A percentile compares a stretch with the other conserved stretches of the same genome.
These are phyloP conservation scores for Neomicropteryx cornuta DNA, from an alignment of 1,140 invertebrate genomes.

Conservation along the genomic window DNA sequence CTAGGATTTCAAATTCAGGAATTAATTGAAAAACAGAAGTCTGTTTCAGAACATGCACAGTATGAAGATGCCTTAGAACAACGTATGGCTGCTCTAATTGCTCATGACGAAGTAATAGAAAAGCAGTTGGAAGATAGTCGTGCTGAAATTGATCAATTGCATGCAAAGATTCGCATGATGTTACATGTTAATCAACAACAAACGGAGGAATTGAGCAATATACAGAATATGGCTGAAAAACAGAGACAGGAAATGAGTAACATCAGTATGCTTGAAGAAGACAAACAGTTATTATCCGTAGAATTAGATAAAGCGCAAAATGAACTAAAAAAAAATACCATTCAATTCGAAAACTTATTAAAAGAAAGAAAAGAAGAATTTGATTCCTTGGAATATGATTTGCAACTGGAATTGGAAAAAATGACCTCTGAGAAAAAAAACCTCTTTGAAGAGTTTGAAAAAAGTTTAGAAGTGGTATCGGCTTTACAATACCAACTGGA, in stretches of 20 bases:
- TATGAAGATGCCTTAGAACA: constrained; percentile 43
- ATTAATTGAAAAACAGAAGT: constrained; percentile 39
- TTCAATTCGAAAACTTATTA: constrained; percentile 18
- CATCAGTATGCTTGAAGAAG: no score
- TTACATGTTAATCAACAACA: no score
- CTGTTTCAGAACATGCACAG: constrained; percentile 39
- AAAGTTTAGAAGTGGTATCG: no score
- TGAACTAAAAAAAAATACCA: constrained; percentile 18
- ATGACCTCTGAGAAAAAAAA: no score
- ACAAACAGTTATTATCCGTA: no score
- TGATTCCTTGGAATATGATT: constrained; percentile 24
- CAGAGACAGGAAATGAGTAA: no score
- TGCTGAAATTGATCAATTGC: constrained; percentile 48
- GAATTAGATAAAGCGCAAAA: constrained; percentile 16
- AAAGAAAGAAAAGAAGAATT: constrained; percentile 27
- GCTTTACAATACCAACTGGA: no score
- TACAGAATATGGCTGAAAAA: no score
- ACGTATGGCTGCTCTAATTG: constrained; percentile 38
- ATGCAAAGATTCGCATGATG: no score
- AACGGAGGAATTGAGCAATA: no score
- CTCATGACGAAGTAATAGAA: constrained; percentile 44
- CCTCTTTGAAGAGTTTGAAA: no score
- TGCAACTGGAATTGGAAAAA: no score
- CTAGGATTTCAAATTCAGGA: constrained; percentile 42
- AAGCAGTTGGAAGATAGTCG: constrained; percentile 41